Evolutionary conservation across 2,888 invertebrate genomes (phyloP).

Genomic region (Galerucella pusilla): DNA sequence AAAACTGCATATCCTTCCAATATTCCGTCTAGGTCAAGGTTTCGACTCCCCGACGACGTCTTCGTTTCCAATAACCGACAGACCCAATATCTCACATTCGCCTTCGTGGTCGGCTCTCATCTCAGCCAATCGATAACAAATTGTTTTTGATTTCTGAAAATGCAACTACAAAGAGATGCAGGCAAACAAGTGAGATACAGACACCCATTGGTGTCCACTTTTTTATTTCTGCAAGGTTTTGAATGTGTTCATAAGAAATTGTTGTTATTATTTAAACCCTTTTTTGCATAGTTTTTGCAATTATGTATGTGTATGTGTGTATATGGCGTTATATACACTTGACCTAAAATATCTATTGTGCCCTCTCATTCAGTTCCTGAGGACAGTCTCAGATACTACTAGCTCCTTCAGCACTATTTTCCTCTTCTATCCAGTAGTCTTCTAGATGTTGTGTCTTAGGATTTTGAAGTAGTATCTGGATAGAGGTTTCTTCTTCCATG

Average conservation of each 20-base stretch:
- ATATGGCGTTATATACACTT: no score
- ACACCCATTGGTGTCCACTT: neutral
- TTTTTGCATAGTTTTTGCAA: no score
- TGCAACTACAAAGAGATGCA: constrained; percentile 2
- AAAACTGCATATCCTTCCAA: constrained; percentile 11
- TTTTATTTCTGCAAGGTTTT: neutral
- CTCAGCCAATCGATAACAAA: constrained; percentile 22
- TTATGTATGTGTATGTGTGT: neutral
- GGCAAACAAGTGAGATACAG: neutral
- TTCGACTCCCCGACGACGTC: neutral
- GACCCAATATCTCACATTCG: constrained; percentile 6
- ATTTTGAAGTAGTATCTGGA: no score
- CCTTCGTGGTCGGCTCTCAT: constrained; percentile 14
- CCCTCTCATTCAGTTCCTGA: no score
- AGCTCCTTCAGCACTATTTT: no score
- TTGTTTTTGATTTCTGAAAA: constrained; percentile 22
- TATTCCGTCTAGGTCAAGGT: constrained; percentile 13
- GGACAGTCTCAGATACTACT: no score
- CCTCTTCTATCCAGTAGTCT: no score
- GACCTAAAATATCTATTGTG: no score
- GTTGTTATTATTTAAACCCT: no score
- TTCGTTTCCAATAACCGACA: constrained; percentile 11
- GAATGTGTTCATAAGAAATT: neutral
- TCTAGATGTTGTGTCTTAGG: no score
- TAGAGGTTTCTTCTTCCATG: no score